Percentiles rank a stretch among this genome's conserved stretches.
Conservation (phyloP, 2,797 vertebrate genomes). For the Pristis pectinata region DNA sequence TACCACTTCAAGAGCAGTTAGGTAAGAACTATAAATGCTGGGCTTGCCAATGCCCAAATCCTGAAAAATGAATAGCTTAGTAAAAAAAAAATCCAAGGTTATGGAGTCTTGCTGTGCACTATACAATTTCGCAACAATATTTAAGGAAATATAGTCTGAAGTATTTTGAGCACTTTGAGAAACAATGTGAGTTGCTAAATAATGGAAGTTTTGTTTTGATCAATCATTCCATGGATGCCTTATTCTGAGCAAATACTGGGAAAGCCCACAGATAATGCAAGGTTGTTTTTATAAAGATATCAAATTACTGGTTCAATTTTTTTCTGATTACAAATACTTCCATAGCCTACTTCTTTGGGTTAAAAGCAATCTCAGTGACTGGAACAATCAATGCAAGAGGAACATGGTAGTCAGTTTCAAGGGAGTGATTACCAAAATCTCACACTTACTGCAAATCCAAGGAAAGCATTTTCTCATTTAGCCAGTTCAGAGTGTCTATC, state of each 20-base stretch:
- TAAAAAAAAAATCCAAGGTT: not conserved
- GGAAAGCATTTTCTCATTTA: not conserved
- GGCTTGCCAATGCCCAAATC: too few species aligned
- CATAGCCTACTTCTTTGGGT: too few species aligned
- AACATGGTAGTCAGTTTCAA: not conserved
- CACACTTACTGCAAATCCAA: not conserved
- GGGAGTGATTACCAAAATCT: not conserved
- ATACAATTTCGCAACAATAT: not conserved
- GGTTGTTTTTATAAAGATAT: not conserved
- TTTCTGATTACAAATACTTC: not conserved
- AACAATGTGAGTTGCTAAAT: not conserved
- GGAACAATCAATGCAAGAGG: not conserved
- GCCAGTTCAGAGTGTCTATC: too few species aligned
- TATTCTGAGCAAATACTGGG: not conserved
- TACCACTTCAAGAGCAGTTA: too few species aligned
- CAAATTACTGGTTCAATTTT: not conserved
- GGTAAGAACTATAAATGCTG: too few species aligned
- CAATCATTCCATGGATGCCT: not conserved
- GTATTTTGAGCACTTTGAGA: not conserved
- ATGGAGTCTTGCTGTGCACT: not conserved
- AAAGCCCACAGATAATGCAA: not conserved
- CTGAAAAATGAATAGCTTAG: too few species aligned
- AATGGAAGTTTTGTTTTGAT: not conserved
- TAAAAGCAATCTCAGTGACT: not conserved
- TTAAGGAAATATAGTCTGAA: not conserved